A percentile compares a stretch with the other conserved stretches of the same genome.
phyloP scores from a whole-genome alignment of 2,113 vertebrate genomes.

The Lutjanus erythropterus region DNA sequence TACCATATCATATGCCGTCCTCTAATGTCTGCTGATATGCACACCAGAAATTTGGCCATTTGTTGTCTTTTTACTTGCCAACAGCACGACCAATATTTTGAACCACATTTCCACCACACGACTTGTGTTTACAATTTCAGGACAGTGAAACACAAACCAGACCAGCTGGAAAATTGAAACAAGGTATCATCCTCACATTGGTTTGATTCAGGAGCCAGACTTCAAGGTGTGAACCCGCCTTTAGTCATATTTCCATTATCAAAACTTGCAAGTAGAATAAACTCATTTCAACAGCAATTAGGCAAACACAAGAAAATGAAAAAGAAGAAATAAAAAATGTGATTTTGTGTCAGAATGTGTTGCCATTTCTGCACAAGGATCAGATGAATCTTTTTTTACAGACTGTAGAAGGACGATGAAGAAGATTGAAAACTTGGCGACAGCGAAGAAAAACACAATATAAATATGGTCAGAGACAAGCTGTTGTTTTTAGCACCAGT shows the following conservation, averaged over 20 bases:
- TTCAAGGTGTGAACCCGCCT: too few relatives aligned
- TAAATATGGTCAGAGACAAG: constrained; percentile 11
- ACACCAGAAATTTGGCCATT: too few relatives aligned
- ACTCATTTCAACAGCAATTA: neutral
- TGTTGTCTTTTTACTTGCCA: too few relatives aligned
- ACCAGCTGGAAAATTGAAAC: too few relatives aligned
- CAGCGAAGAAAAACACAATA: neutral
- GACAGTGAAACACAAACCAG: too few relatives aligned
- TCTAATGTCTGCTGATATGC: too few relatives aligned
- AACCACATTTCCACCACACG: too few relatives aligned
- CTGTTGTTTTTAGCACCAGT: neutral
- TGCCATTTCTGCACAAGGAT: neutral
- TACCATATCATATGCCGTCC: too few relatives aligned
- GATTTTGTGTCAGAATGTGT: neutral
- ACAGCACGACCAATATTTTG: too few relatives aligned
- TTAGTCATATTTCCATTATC: neutral
- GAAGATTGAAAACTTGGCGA: neutral
- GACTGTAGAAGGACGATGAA: neutral
- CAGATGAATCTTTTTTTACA: neutral
- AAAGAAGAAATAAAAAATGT: neutral
- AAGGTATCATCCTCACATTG: too few relatives aligned
- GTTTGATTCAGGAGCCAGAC: too few relatives aligned
- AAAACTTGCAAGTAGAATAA: neutral
- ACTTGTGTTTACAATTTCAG: too few relatives aligned
- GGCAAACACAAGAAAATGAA: neutral